A percentile compares a stretch with the other conserved stretches of the same genome.
phyloP scores from a whole-genome alignment of 2,888 invertebrate genomes.

The Silvanus unidentatus region DNA sequence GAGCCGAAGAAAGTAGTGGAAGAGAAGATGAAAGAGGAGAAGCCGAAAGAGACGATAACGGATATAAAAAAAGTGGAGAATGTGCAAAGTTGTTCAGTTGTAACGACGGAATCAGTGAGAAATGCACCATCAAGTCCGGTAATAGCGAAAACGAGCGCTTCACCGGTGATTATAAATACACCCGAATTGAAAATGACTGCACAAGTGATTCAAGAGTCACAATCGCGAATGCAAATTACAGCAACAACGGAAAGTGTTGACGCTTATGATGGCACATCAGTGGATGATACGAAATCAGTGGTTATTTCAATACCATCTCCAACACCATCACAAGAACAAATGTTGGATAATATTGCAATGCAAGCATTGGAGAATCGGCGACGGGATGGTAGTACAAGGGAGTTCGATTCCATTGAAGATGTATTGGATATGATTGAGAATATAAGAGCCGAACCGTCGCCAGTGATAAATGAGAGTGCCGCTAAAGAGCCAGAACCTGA shows the following conservation, averaged over 20 bases:
- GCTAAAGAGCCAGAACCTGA: constrained; percentile 17
- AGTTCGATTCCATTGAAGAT: constrained; percentile 62
- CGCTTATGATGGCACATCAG: constrained; percentile 52
- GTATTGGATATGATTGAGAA: constrained; percentile 66
- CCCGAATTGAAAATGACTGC: constrained; percentile 46
- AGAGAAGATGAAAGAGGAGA: constrained; percentile 11
- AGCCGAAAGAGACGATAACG: constrained; percentile 9
- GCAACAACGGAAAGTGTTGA: constrained; percentile 51
- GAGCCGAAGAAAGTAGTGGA: constrained; percentile 9
- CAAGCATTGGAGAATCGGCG: constrained; percentile 53
- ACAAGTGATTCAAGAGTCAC: constrained; percentile 41
- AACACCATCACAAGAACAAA: constrained; percentile 59
- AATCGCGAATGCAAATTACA: constrained; percentile 36
- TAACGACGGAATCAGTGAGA: constrained; percentile 38
- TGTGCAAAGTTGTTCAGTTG: background rate
- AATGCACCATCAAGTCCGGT: constrained; percentile 44
- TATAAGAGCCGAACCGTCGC: constrained; percentile 45
- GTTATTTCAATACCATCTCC: constrained; percentile 63
- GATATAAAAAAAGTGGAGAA: constrained; percentile 15
- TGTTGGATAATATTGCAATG: constrained; percentile 58
- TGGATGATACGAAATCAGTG: constrained; percentile 58
- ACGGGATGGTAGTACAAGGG: constrained; percentile 48
- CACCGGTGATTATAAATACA: constrained; percentile 37
- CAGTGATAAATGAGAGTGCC: constrained; percentile 31
- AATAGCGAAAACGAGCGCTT: constrained; percentile 32